Conservation (phyloP, 2,113 vertebrate species). For the Coryphaenoides rupestris region DNA sequence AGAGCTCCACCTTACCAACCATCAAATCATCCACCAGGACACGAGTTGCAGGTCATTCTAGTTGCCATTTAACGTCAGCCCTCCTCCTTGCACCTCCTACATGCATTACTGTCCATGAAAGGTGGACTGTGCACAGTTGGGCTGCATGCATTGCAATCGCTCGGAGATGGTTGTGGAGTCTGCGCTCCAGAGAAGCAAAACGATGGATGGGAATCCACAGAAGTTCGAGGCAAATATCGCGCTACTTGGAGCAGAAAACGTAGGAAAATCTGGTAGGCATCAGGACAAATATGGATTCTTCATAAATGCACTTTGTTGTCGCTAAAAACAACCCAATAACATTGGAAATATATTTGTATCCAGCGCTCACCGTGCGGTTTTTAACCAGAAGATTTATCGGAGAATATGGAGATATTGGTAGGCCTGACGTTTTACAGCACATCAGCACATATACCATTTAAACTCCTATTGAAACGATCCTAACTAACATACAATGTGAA, state of each 20-base stretch:
- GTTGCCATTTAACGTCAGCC: not conserved
- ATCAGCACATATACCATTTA: not conserved
- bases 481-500: not conserved
- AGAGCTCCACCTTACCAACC: not conserved
- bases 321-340: no score
- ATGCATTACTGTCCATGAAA: not conserved
- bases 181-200: constrained; percentile 38
- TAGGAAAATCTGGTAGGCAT: constrained; percentile 61
- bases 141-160: not conserved
- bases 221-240: constrained; percentile 53
- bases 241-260: constrained; percentile 57
- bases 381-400: constrained; percentile 80
- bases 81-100: not conserved
- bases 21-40: not conserved
- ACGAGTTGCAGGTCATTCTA: not conserved
- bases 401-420: constrained; percentile 81
- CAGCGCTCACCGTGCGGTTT: constrained; percentile 80
- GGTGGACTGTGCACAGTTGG: not conserved
- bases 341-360: not conserved
- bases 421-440: constrained; percentile 10
- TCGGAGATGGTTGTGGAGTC: constrained; percentile 61
- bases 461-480: not conserved
- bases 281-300: not conserved
- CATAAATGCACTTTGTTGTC: no score
- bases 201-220: constrained; percentile 43